Percentiles rank a stretch among this genome's conserved stretches.
Evolutionary conservation across 2,797 vertebrate genomes (phyloP).

Genomic region (Melanitta fusca): DNA sequence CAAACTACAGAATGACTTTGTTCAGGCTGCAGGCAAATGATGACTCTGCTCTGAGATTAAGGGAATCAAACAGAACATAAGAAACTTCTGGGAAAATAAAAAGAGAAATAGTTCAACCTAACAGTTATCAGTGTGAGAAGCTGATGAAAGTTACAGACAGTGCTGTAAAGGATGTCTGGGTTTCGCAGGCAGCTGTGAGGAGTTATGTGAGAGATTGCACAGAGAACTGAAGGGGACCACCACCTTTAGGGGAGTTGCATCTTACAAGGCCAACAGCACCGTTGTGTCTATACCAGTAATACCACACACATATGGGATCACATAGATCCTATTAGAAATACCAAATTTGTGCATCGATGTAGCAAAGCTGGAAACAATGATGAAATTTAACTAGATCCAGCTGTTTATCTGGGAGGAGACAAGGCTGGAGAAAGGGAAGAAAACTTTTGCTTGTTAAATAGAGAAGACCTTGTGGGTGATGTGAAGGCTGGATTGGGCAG

Average conservation of each 20-base stretch:
- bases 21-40: background rate
- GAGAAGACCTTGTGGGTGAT: too few species aligned
- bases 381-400: background rate
- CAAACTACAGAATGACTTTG: background rate
- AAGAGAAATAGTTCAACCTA: background rate
- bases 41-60: background rate
- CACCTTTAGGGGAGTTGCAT: background rate
- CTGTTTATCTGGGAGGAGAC: background rate
- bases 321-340: background rate
- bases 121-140: background rate
- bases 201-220: background rate
- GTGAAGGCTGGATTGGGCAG: too few species aligned
- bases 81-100: background rate
- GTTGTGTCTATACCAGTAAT: background rate
- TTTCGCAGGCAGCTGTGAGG: background rate
- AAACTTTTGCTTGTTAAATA: background rate
- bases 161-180: too few species aligned
- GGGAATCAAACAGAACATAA: background rate
- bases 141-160: background rate
- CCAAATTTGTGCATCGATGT: background rate
- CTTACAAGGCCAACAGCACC: background rate
- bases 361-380: background rate
- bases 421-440: background rate
- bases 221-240: background rate
- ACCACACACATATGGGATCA: background rate